A percentile compares a stretch with the other conserved stretches of the same genome.
Conservation (phyloP, 2,888 invertebrate species). For the Micoletzkya japonica region DNA sequence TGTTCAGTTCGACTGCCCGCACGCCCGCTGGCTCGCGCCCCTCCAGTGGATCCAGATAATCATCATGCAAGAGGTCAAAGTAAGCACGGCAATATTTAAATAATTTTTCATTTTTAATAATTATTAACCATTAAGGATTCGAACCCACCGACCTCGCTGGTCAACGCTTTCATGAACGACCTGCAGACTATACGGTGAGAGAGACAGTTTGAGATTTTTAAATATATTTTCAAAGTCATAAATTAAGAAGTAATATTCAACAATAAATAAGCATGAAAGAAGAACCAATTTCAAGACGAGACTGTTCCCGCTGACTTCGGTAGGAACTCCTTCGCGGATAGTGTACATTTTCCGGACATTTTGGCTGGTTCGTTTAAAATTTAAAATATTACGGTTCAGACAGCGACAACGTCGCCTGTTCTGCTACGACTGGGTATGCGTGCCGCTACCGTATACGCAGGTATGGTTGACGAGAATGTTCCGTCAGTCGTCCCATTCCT, state of each 20-base stretch:
- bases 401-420: slow-evolving; percentile 38
- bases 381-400: not conserved
- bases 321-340: too few relatives aligned
- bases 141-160: slow-evolving; percentile 43
- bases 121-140: slow-evolving; percentile 26
- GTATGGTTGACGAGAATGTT: not conserved
- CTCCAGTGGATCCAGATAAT: slow-evolving; percentile 53
- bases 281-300: too few relatives aligned
- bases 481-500: not conserved
- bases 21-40: slow-evolving; percentile 53
- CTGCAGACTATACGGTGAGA: not conserved
- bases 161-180: slow-evolving; percentile 39
- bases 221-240: not conserved
- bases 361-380: too few relatives aligned
- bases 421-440: slow-evolving; percentile 52
- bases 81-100: slow-evolving; percentile 3
- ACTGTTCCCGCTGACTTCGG: too few relatives aligned
- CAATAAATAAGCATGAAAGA: too few relatives aligned
- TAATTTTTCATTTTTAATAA: not conserved
- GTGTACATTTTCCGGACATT: too few relatives aligned
- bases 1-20: slow-evolving; percentile 37
- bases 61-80: slow-evolving; percentile 39
- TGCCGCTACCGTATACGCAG: slow-evolving; percentile 47
- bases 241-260: not conserved
- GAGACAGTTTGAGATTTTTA: not conserved